A percentile compares a stretch with the other conserved stretches of the same genome.
phyloP scores from a whole-genome alignment of 2,888 invertebrate species.

The Nomada flava region DNA sequence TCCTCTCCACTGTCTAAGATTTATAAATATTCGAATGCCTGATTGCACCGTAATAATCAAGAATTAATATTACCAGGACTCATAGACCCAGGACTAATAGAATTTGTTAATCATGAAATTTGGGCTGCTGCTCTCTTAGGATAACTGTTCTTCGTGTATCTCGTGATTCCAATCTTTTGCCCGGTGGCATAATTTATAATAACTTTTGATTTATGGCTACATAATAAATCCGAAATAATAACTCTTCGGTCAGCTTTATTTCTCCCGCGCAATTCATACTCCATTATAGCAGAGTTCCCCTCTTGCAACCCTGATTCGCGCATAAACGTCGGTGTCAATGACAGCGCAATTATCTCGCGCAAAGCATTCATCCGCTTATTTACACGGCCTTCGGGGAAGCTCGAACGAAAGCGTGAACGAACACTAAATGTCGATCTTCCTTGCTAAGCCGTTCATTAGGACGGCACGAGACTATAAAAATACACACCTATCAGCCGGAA shows the following conservation, averaged over 20 bases:
- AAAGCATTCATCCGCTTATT: slow-evolving; percentile 22
- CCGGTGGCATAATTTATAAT: too few relatives aligned
- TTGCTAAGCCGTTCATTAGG: slow-evolving; percentile 20
- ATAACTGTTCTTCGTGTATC: too few relatives aligned
- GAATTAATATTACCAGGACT: too few relatives aligned
- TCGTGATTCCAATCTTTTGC: too few relatives aligned
- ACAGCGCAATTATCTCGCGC: slow-evolving; percentile 18
- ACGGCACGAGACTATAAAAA: slow-evolving; percentile 39
- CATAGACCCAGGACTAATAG: too few relatives aligned
- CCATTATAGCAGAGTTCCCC: background rate
- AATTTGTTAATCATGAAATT: too few relatives aligned
- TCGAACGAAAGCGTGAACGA: slow-evolving; percentile 16
- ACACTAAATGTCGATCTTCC: slow-evolving; percentile 21
- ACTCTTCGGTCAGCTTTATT: background rate
- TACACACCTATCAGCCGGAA: slow-evolving; percentile 30
- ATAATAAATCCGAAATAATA: background rate
- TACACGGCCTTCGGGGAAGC: slow-evolving; percentile 8
- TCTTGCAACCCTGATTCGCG: background rate
- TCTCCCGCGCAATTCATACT: background rate
- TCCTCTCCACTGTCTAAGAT: background rate
- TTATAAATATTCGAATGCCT: too few relatives aligned
- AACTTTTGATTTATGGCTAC: too few relatives aligned
- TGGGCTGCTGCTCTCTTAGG: too few relatives aligned
- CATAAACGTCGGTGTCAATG: slow-evolving; percentile 16
- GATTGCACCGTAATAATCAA: too few relatives aligned